phyloP scores from a whole-genome alignment of 2,113 vertebrate genomes.

The Campylorhamphus procurvoides region DNA sequence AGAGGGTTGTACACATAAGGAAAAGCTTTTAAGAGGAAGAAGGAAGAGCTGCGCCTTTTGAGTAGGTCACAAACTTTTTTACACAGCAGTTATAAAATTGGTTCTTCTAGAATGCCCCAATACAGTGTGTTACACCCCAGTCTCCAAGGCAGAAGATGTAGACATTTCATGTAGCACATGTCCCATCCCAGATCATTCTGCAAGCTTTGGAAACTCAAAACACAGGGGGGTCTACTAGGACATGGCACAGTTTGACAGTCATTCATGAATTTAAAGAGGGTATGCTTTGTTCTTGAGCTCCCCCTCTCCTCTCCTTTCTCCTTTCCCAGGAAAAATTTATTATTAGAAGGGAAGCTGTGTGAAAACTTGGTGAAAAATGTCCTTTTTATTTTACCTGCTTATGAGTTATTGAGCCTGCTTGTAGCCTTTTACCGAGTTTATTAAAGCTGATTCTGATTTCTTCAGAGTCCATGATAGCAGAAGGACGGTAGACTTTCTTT shows the following conservation, averaged over 20 bases:
- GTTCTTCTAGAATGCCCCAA: not conserved
- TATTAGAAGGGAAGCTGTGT: not conserved
- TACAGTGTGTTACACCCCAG: not conserved
- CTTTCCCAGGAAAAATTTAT: not conserved
- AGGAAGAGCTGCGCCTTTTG: not conserved
- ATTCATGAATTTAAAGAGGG: not conserved
- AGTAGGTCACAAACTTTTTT: fast-evolving
- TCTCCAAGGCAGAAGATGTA: not conserved
- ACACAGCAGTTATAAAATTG: not conserved
- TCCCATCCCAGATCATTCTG: not conserved
- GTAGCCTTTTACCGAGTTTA: not conserved
- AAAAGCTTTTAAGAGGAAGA: not conserved
- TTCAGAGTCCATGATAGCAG: not conserved
- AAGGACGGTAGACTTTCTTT: not conserved
- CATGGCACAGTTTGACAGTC: too few species aligned
- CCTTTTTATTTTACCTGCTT: not conserved
- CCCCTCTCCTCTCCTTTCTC: not conserved
- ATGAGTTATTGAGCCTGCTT: not conserved
- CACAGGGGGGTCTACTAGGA: not conserved
- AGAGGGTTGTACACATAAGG: fast-evolving
- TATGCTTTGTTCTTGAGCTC: not conserved
- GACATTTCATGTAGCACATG: not conserved
- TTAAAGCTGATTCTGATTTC: not conserved
- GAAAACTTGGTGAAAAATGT: not conserved
- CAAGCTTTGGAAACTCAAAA: not conserved